Base-by-base conservation (phyloP, 1,140 invertebrate genomes). In the Drosophila virilis region DNA sequence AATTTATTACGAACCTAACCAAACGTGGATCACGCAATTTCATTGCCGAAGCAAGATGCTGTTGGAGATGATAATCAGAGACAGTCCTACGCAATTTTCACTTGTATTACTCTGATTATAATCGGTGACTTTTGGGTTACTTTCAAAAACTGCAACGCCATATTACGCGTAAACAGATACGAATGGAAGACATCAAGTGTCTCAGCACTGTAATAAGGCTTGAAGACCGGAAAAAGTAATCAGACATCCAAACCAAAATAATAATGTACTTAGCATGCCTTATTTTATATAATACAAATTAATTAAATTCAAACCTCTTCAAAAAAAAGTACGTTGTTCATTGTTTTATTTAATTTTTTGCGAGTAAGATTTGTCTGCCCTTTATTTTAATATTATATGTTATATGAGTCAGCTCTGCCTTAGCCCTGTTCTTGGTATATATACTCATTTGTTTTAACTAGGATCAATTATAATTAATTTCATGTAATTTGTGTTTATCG, bases 1-100 rank as follows among this genome's bases (percentile, higher is more conserved):
- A 81, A 82, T 82, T 81, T 80, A 77, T 42, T 69, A 57, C 64
- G 13, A 45, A 72, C 32, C 9, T 22, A 64, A 37, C 33, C 55
- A 48, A 68, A 61, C 32, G 58, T 69, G 46, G 35, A 37, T 9
- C 76, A 50, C 28, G 61, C 35, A 51, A 62, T 62, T 62, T 62
- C 61, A 35, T 17, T 43, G 42, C 6, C 9, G 3, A 5, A 12
- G 37, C 52, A 28, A 42, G 33, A 28, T 28, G 22, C 22, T 28
- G 22, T 28, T 5, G 28, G 8, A n/a, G 40, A 51, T 51, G 17
- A 15, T 54, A 62, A 62, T 68, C 68, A 55, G 45, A 15, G 38
- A 32, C 28, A 68, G 12, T 46, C 71, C 71, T 70, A 51, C 73
- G 73, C 64, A 72, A 69, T 72, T 42, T 55, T 43, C 67, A 68